Evolutionary conservation across 2,113 vertebrate genomes (phyloP).

Genomic region (Capreolus pygargus): DNA sequence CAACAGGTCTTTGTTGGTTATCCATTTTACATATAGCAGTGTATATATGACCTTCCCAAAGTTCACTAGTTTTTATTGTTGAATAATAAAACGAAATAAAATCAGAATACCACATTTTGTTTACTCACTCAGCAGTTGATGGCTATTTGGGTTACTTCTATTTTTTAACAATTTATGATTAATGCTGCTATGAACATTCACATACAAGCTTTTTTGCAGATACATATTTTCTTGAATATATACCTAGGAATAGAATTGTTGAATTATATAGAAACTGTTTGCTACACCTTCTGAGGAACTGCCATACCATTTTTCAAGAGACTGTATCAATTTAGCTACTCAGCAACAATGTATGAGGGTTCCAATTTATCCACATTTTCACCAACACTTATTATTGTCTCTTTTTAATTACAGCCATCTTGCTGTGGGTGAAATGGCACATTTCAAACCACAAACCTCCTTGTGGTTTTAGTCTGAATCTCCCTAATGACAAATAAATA

Average conservation of each 20-base stretch:
- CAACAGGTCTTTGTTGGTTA: neutral
- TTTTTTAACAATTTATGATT: neutral
- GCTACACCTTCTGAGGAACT: neutral
- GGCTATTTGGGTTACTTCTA: neutral
- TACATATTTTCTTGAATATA: neutral
- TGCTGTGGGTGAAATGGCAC: neutral
- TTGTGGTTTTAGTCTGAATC: neutral
- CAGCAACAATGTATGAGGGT: neutral
- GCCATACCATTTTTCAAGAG: neutral
- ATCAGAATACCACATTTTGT: neutral
- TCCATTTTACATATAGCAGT: neutral
- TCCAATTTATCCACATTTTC: neutral
- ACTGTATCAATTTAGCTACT: neutral
- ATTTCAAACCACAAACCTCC: neutral
- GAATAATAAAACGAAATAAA: neutral
- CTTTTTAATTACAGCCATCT: neutral
- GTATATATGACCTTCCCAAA: neutral
- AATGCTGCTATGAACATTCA: neutral
- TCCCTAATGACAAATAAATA: neutral
- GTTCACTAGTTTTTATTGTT: neutral
- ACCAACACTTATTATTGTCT: neutral
- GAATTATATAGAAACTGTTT: neutral
- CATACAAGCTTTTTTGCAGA: neutral
- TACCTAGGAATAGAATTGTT: neutral
- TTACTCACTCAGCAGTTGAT: neutral